Evolutionary conservation across 30 jellyfish, hydroid and myxozoan species (phyloP).

Genomic region (Hydractinia symbiolongicarpus): DNA sequence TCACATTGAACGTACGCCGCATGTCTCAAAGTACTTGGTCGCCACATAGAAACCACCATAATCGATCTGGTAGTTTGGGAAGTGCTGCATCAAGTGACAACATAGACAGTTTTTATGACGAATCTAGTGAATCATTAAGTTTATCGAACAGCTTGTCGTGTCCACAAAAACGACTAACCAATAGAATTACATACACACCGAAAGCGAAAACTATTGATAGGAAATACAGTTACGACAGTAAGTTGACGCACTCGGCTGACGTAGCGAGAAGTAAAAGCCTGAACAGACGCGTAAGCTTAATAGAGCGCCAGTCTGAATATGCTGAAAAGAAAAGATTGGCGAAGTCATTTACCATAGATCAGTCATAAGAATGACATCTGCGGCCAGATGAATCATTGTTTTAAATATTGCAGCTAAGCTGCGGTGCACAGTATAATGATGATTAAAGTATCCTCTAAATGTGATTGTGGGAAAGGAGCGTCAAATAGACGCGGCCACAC

Average conservation of each 20-base stretch:
- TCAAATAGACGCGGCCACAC: too few relatives aligned
- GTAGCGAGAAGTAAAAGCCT: constrained; percentile 23
- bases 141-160: constrained; percentile 3
- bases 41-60: constrained; percentile 26
- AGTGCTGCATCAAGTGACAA: constrained; percentile 54
- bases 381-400: too few relatives aligned
- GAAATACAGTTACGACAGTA: constrained; percentile 9
- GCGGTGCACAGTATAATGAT: too few relatives aligned
- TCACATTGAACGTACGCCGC: constrained; percentile 27
- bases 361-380: too few relatives aligned
- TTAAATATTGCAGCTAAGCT: too few relatives aligned
- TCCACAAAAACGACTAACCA: not conserved
- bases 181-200: not conserved
- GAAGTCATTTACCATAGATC: not conserved
- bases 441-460: too few relatives aligned
- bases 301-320: constrained; percentile 74
- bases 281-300: constrained; percentile 52
- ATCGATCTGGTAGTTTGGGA: constrained; percentile 55
- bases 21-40: constrained; percentile 23
- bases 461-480: too few relatives aligned
- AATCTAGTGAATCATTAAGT: constrained; percentile 30
- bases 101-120: constrained; percentile 13
- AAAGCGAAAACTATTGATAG: constrained; percentile 19
- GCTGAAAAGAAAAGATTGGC: constrained; percentile 43
- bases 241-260: constrained; percentile 20